Conservation (phyloP, 2,797 vertebrate species). For the Alauda arvensis region DNA sequence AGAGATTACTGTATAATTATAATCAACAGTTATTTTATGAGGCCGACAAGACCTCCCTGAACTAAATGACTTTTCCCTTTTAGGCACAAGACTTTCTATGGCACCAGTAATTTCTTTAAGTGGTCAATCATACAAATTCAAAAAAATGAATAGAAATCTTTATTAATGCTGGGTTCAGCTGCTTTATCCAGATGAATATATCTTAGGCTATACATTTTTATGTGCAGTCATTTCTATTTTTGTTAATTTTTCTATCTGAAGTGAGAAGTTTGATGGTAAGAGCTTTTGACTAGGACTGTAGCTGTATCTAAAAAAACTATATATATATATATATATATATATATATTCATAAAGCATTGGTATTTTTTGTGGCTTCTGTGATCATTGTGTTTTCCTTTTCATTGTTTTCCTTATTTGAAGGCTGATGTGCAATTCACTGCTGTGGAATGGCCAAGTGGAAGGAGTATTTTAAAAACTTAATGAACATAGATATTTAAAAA, state of each 20-base stretch:
- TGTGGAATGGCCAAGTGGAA: not conserved
- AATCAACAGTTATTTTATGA: constrained; percentile 57
- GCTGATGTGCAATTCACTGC: not conserved
- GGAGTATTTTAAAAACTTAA: constrained; percentile 3
- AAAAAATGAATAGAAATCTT: constrained; percentile 36
- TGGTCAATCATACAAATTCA: constrained; percentile 53
- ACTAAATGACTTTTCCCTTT: constrained; percentile 45
- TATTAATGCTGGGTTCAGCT: constrained; percentile 5
- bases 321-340: too few relatives aligned
- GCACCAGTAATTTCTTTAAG: constrained; percentile 33
- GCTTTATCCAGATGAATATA: not conserved
- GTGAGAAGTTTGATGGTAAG: not conserved
- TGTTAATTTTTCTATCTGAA: not conserved
- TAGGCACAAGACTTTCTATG: constrained; percentile 37
- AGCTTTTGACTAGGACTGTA: not conserved
- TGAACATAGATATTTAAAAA: not conserved
- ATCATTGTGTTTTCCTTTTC: not conserved
- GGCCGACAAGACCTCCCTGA: constrained; percentile 44
- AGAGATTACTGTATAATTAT: constrained; percentile 55
- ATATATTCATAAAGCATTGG: not conserved
- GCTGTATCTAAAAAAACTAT: not conserved
- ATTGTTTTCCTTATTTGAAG: not conserved
- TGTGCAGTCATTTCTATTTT: constrained; percentile 5
- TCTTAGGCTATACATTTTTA: not conserved
- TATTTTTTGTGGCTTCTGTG: not conserved